phyloP scores from a whole-genome alignment of 1,140 invertebrate species.

The Caenorhabditis inopinata region DNA sequence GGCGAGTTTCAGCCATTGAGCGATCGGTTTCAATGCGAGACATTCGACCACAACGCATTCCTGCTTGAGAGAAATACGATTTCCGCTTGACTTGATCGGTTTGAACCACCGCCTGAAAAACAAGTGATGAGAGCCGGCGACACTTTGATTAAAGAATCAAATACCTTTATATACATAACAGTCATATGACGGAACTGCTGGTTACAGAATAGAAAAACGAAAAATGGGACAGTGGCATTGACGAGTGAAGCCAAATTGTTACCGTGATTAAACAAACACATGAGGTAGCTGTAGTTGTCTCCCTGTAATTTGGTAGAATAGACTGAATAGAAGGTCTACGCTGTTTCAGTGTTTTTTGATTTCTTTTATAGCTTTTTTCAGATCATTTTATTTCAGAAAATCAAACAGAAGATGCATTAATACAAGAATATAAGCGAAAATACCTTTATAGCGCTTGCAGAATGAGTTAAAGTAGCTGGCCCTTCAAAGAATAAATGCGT shows the following conservation, averaged over 20 bases:
- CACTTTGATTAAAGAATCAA: neutral
- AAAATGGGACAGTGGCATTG: conserved; percentile 65
- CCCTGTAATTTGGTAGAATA: neutral
- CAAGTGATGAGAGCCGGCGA: neutral
- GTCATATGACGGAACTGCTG: conserved; percentile 63
- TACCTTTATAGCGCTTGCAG: conserved; percentile 54
- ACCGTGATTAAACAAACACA: conserved; percentile 55
- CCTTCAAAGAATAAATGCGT: conserved; percentile 63
- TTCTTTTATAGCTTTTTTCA: neutral
- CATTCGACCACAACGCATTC: conserved; percentile 28
- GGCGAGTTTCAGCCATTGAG: conserved; percentile 11
- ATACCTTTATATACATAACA: conserved; percentile 54
- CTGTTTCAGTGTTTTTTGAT: neutral
- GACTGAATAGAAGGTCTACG: neutral
- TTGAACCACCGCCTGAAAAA: conserved; percentile 15
- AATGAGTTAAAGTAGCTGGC: conserved; percentile 58
- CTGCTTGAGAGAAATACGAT: conserved; percentile 34
- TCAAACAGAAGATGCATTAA: no score
- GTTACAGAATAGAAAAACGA: conserved; percentile 62
- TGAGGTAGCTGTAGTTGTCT: conserved; percentile 21
- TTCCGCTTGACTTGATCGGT: conserved; percentile 11
- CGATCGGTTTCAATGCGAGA: conserved; percentile 36
- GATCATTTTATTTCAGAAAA: no score
- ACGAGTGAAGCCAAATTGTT: conserved; percentile 62
- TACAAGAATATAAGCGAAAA: no score